These are phyloP conservation scores for Congeria kusceri DNA, from an alignment of 2,888 invertebrate genomes.

Conservation along the genomic window DNA sequence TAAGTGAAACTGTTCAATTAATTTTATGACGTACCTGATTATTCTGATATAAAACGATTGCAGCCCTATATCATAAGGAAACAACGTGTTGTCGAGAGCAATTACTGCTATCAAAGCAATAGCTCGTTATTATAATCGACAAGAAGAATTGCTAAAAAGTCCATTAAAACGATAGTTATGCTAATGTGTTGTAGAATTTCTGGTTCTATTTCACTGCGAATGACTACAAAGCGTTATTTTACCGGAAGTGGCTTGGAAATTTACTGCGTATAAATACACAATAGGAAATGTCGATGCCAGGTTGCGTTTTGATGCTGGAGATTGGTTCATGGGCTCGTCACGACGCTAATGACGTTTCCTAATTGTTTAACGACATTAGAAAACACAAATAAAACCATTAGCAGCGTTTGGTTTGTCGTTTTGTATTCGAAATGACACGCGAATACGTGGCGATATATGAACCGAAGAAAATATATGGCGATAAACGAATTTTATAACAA, in stretches of 20 bases:
- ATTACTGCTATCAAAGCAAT: constrained; percentile 43
- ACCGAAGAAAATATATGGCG: too few relatives aligned
- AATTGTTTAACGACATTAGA: constrained; percentile 19
- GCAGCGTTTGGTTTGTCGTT: constrained; percentile 16
- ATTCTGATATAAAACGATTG: constrained; percentile 50
- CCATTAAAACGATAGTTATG: constrained; percentile 41
- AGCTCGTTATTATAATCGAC: constrained; percentile 49
- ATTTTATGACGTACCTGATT: constrained; percentile 55
- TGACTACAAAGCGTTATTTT: constrained; percentile 47
- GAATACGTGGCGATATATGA: too few relatives aligned
- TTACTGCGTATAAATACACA: constrained; percentile 56
- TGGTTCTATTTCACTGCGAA: constrained; percentile 48
- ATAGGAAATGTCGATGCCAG: constrained; percentile 47
- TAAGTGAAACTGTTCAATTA: constrained; percentile 57
- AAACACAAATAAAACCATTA: constrained; percentile 15
- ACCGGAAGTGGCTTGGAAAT: constrained; percentile 57
- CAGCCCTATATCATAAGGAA: constrained; percentile 54
- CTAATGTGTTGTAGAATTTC: constrained; percentile 50
- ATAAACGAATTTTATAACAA: too few relatives aligned
- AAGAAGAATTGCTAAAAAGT: constrained; percentile 31
- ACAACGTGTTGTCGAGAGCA: constrained; percentile 34
- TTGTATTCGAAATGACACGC: too few relatives aligned
- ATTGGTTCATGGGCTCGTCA: constrained; percentile 20
- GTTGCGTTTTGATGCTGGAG: constrained; percentile 35
- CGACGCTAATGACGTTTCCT: constrained; percentile 9